Evolutionary conservation across 1,140 invertebrate species (phyloP).

Genomic region (Chlorops oryzae): DNA sequence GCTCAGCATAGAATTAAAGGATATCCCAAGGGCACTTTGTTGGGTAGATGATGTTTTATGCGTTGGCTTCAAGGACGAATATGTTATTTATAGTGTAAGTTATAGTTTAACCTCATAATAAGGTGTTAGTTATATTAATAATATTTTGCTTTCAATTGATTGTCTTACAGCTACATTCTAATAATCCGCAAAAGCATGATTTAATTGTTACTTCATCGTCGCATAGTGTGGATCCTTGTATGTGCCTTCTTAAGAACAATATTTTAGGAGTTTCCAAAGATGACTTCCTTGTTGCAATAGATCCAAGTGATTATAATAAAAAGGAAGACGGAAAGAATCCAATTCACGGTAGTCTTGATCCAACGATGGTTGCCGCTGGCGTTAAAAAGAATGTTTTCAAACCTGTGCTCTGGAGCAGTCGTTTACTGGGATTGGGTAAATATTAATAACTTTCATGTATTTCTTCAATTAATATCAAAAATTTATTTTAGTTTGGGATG

Average conservation of each 20-base stretch:
- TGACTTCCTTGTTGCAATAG: constrained; percentile 34
- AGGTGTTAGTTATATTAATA: not conserved
- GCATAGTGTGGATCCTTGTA: constrained; percentile 73
- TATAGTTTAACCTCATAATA: too few species aligned
- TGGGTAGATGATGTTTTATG: constrained; percentile 80
- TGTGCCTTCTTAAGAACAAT: constrained; percentile 55
- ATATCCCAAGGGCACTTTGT: constrained; percentile 76
- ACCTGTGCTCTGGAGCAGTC: constrained; percentile 31
- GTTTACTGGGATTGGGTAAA: constrained; percentile 31
- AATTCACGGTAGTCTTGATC: constrained; percentile 1
- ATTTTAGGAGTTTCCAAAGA: constrained; percentile 41
- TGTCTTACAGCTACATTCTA: constrained; percentile 26
- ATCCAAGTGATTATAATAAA: constrained; percentile 27
- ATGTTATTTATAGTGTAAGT: constrained; percentile 68
- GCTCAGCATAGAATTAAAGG: constrained; percentile 70
- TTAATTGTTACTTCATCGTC: constrained; percentile 78
- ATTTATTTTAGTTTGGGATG: constrained; percentile 67
- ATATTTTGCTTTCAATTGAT: not conserved
- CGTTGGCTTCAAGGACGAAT: constrained; percentile 79
- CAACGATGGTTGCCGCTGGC: constrained; percentile 15
- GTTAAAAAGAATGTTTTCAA: constrained; percentile 23
- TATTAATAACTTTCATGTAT: not conserved
- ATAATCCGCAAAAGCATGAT: constrained; percentile 30
- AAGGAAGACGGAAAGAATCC: constrained; percentile 17
- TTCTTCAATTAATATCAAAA: constrained; percentile 2